phyloP scores from a whole-genome alignment of 2,797 vertebrate species.

The Melanotaenia boesemani region DNA sequence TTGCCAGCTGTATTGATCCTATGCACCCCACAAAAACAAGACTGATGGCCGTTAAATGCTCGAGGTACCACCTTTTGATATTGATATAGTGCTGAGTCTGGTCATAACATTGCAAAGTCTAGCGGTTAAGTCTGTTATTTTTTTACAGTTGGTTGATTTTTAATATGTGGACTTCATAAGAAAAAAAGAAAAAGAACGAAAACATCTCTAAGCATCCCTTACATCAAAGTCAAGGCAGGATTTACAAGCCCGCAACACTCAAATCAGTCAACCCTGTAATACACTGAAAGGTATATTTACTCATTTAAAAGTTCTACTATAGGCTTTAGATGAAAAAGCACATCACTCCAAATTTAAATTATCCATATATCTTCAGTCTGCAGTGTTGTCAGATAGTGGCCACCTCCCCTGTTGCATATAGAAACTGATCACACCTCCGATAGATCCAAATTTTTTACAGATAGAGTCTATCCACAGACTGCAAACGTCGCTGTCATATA shows the following conservation, averaged over 20 bases:
- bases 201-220: constrained; percentile 19
- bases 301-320: constrained; percentile 5
- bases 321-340: constrained; percentile 24
- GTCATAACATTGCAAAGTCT: background rate
- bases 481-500: constrained; percentile 63
- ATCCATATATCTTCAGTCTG: constrained; percentile 5
- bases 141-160: constrained; percentile 24
- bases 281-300: background rate
- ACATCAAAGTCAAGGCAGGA: constrained; percentile 9
- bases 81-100: constrained; percentile 34
- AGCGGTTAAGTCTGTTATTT: constrained; percentile 20
- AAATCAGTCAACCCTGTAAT: constrained; percentile 7
- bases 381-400: background rate
- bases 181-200: constrained; percentile 10
- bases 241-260: constrained; percentile 6
- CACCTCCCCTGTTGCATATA: background rate
- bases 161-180: background rate
- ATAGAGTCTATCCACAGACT: constrained; percentile 23
- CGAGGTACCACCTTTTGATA: constrained; percentile 19
- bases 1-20: constrained; percentile 40
- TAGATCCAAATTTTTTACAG: background rate
- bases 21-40: constrained; percentile 26
- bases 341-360: constrained; percentile 6
- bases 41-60: constrained; percentile 8
- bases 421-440: background rate